Evolutionary conservation across 2,888 invertebrate species (phyloP).

Genomic region (Margaritifera margaritifera): DNA sequence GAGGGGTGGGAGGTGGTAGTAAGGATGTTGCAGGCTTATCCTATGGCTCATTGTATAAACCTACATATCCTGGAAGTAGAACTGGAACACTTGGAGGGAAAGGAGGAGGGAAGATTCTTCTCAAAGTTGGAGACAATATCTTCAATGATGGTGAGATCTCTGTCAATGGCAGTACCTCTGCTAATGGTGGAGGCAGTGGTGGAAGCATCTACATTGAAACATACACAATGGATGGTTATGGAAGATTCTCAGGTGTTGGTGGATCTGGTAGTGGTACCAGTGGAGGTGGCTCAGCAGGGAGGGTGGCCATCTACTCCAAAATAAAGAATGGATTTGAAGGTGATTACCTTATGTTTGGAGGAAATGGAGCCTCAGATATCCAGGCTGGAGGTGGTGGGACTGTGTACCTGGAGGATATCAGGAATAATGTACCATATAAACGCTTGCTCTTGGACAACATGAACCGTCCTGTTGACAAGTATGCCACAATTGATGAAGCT

Average conservation of each 20-base stretch:
- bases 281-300: conserved; percentile 55
- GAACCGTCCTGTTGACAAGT: conserved; percentile 45
- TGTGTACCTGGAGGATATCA: conserved; percentile 51
- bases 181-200: conserved; percentile 56
- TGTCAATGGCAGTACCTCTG: conserved; percentile 39
- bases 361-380: conserved; percentile 26
- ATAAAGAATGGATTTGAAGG: conserved; percentile 46
- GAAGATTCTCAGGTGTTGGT: conserved; percentile 44
- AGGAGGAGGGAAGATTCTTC: conserved; percentile 52
- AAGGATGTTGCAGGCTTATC: conserved; percentile 38
- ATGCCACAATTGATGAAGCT: conserved; percentile 49
- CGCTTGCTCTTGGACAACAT: conserved; percentile 49
- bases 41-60: conserved; percentile 55
- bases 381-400: conserved; percentile 52
- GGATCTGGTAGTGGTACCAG: conserved; percentile 38
- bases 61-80: conserved; percentile 48
- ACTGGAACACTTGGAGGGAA: conserved; percentile 28
- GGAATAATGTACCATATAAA: conserved; percentile 36
- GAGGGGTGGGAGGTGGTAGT: conserved; percentile 49
- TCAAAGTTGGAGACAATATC: conserved; percentile 43
- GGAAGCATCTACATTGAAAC: conserved; percentile 53
- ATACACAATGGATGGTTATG: conserved; percentile 53
- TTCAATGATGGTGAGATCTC: conserved; percentile 55
- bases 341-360: conserved; percentile 43
- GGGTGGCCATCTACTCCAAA: conserved; percentile 44